Evolutionary conservation across 2,888 invertebrate genomes (phyloP), one percentile per base, ranked within the genome.

Genomic region (Amphipoea lucens): DNA sequence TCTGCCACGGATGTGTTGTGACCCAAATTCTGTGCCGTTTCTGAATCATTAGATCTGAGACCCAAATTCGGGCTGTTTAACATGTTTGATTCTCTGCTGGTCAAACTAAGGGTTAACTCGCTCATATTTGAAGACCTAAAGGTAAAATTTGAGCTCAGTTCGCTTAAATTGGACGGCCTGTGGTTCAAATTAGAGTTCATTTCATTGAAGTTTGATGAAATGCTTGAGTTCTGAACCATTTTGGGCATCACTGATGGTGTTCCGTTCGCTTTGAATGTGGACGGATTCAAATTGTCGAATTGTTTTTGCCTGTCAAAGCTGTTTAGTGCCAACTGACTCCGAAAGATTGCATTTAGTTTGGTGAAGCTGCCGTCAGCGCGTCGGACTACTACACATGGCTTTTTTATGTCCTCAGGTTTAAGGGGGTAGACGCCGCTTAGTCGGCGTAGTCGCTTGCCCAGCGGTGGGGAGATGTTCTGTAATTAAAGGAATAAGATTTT

Each of bases 391-490:
- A 95, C 87, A 3, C 84, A 91, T 9, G 93, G 88, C 9, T 88
- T 78, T 76, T 86, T 87, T 65, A 85, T 82, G 7, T 90, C 83
- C 76, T 84, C 85, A 9, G 87, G 78, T 62, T 87, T 78, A 3
- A 95, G 85, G 0, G 95, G 94, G 76, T 94, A 95, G 23, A 95
- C 92, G 2, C 95, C 95, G 54, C 94, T 96, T 11, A 95, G 4
- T 40, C 87, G 89, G n/a, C 93, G 91, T 29, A 90, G 89, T 2
- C 90, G 89, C 81, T 88, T 93, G 0, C 81, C 63, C 11, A 90
- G 90, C 20, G 78, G 79, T 65, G 81, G 82, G 6, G 88, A 76
- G 7, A 76, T 74, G 17, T 79, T 84, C 93, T 93, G 89, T 36
- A 91, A 92, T 45, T 20, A n/a, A 54, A 62, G 57, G 9, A 70